These are phyloP conservation scores for Sphaeridia pumilis DNA, from an alignment of 2,888 invertebrate genomes.

Conservation along the genomic window DNA sequence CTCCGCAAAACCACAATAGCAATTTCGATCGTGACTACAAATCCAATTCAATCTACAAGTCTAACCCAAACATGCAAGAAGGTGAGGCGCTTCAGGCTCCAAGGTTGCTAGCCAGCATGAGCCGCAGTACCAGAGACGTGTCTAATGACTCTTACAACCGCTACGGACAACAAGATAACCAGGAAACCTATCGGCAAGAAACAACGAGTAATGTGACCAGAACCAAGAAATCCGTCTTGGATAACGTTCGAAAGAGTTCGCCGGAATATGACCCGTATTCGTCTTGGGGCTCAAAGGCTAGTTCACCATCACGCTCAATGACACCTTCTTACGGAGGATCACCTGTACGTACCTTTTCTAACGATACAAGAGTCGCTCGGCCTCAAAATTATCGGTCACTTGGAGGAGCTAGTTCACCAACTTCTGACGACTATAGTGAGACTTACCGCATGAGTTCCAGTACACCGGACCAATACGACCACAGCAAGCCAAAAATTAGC, in stretches of 20 bases:
- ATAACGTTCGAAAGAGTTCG: slow-evolving; percentile 33
- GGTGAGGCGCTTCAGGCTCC: slow-evolving; percentile 69
- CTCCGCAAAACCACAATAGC: neutral
- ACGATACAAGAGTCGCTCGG: slow-evolving; percentile 16
- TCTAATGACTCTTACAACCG: slow-evolving; percentile 16
- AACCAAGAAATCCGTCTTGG: slow-evolving; percentile 30
- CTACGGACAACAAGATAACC: slow-evolving; percentile 9
- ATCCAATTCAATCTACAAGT: slow-evolving; percentile 47
- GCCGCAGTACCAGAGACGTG: slow-evolving; percentile 67
- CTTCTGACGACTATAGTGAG: slow-evolving; percentile 35
- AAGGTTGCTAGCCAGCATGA: slow-evolving; percentile 72
- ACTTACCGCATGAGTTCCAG: slow-evolving; percentile 35
- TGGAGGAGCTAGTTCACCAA: slow-evolving; percentile 30
- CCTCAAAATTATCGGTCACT: slow-evolving; percentile 26
- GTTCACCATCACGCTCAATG: slow-evolving; percentile 35
- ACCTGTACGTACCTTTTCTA: slow-evolving; percentile 15
- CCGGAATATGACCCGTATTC: slow-evolving; percentile 25
- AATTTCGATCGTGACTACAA: slow-evolving; percentile 7
- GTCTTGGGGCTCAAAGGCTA: slow-evolving; percentile 28
- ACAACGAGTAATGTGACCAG: slow-evolving; percentile 14
- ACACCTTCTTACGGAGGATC: slow-evolving; percentile 31
- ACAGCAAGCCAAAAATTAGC: slow-evolving; percentile 31
- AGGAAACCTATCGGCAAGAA: slow-evolving; percentile 10
- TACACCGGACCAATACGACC: slow-evolving; percentile 34
- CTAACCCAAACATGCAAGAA: slow-evolving; percentile 63